These are phyloP conservation scores for Sphinx pinastri DNA, from an alignment of 2,888 invertebrate species.

Conservation along the genomic window DNA sequence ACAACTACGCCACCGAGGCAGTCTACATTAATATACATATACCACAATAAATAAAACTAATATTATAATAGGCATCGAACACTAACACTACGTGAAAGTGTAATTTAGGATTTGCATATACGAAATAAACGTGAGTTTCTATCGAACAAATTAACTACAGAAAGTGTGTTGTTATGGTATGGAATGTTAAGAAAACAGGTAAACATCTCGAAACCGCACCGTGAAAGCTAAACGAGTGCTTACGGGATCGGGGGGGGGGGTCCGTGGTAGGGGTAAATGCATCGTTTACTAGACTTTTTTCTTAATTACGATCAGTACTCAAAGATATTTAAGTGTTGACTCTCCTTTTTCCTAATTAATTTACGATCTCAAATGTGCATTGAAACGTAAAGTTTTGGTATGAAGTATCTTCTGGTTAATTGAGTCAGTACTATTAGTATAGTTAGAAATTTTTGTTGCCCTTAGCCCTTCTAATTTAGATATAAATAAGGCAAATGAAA, in stretches of 20 bases:
- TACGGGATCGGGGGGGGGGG: not conserved
- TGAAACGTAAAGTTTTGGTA: no score
- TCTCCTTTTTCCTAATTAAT: no score
- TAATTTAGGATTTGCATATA: not conserved
- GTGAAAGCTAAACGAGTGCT: constrained; percentile 22
- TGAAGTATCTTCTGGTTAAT: no score
- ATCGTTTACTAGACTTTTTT: constrained; percentile 9
- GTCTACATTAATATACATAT: no score
- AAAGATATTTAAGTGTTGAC: not conserved
- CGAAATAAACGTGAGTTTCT: not conserved
- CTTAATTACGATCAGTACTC: not conserved
- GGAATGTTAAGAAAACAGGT: constrained; percentile 24
- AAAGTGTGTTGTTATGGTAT: constrained; percentile 15
- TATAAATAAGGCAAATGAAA: no score
- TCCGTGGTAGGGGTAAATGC: not conserved
- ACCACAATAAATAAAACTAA: no score
- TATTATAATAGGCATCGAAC: no score
- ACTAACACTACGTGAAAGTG: not conserved
- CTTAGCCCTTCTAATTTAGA: no score
- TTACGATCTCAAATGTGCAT: no score
- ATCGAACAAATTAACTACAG: constrained; percentile 4
- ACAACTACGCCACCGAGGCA: no score
- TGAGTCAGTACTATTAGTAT: no score
- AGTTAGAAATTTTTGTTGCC: no score
- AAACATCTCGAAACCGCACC: constrained; percentile 17